Base-by-base conservation (phyloP, 2,113 vertebrate species). In the Telmatochromis brichardi region DNA sequence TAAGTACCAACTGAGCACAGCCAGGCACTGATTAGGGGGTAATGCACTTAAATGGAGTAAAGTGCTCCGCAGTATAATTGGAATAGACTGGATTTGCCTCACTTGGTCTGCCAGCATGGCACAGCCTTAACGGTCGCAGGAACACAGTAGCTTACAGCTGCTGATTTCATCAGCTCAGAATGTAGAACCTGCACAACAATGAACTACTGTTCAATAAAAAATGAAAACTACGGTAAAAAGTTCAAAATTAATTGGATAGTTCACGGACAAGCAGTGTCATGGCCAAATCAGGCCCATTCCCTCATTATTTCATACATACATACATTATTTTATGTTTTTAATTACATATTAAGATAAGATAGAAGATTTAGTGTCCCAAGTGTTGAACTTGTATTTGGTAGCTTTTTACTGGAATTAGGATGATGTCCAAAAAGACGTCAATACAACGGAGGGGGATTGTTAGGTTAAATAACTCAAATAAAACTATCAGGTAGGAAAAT, bases 21-120 rank as follows among this genome's bases (percentile, higher is more conserved):
- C 92, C 92, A 90, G 71, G 92, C 92, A 93, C 92, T 95, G 92
- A 95, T 95, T 94, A 95, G 83, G 84, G 90, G 81, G 81, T 92
- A 94, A 95, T 94, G 89, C 88, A 94, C 92, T 94, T 94, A 94
- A 95, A 89, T 90, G 88, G 88, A 87, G 86, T 91, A 94, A 94
- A 95, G 90, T 85, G 71, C 91, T 90, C 57, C 9, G 54, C 83
- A 92, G 94, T 93, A 91, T 94, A 95, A 94, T 90, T 91, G 89
- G 92, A 92, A 92, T 90, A 88, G 89, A 83, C 79, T 91, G 88
- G 85, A 94, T 96, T 96, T 92, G 76, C 90, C 80, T 88, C 84
- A 63, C 89, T 92, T 50, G 84, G 60, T 54, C 86, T 93, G 90
- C 87, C 93, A 95, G 73, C 91, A 82, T 81, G 86, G 88, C 90